Conservation (phyloP, 2,113 vertebrate genomes). For the Tyrannus savana region DNA sequence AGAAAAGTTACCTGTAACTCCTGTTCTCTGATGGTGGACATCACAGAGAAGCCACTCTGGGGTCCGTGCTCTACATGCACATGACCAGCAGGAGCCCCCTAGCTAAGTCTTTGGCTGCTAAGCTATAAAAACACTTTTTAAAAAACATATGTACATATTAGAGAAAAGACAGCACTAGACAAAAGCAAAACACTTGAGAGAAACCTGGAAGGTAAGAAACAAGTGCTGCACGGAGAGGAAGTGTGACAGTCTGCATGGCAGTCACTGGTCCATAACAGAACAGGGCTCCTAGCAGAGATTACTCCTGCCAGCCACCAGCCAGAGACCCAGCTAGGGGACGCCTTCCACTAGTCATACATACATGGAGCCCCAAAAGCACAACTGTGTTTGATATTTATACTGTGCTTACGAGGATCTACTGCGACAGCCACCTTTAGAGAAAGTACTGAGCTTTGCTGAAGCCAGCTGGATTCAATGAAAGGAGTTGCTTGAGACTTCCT, state of each 20-base stretch:
- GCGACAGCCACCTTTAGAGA: slow-evolving; percentile 55
- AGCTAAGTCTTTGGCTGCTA: slow-evolving; percentile 56
- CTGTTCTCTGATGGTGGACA: slow-evolving; percentile 57
- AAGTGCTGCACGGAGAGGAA: not conserved
- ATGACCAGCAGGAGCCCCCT: slow-evolving; percentile 56
- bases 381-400: not conserved
- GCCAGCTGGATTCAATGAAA: not conserved
- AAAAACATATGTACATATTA: slow-evolving; percentile 24
- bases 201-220: not conserved
- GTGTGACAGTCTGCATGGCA: not conserved
- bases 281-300: not conserved
- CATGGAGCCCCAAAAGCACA: slow-evolving; percentile 47
- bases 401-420: not conserved
- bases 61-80: slow-evolving; percentile 61
- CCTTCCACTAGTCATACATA: slow-evolving; percentile 1
- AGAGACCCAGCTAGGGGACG: slow-evolving; percentile 42
- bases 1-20: slow-evolving; percentile 46
- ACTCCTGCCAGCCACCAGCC: slow-evolving; percentile 8
- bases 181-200: not conserved
- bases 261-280: not conserved
- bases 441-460: not conserved
- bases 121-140: slow-evolving; percentile 51
- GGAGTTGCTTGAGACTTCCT: not conserved
- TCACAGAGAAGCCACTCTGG: slow-evolving; percentile 59
- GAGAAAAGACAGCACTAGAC: not conserved